These are phyloP conservation scores for Dendropsophus ebraccatus DNA, from an alignment of 2,113 vertebrate species.

Conservation along the genomic window DNA sequence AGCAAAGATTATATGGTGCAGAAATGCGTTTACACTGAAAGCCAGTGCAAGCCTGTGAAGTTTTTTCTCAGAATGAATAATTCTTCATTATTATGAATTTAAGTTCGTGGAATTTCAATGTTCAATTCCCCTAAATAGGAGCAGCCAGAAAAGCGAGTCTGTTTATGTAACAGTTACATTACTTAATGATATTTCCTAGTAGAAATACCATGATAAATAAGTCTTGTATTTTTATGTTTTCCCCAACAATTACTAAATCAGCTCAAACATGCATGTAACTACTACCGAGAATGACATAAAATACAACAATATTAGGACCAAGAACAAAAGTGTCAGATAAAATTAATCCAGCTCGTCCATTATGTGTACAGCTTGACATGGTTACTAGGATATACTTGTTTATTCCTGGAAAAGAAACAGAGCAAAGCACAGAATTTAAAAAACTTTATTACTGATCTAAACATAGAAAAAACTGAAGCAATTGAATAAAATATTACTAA, in stretches of 20 bases:
- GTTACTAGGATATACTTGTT: neutral
- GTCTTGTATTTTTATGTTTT: conserved; percentile 4
- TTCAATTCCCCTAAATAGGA: neutral
- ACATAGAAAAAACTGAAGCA: neutral
- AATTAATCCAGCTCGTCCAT: neutral
- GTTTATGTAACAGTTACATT: neutral
- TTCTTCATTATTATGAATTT: neutral
- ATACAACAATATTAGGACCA: neutral
- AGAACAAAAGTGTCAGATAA: neutral
- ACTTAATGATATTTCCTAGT: neutral
- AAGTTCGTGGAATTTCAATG: conserved; percentile 15
- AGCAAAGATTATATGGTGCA: neutral
- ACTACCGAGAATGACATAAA: neutral
- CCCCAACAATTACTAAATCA: neutral
- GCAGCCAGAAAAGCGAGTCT: neutral
- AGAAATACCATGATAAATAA: neutral
- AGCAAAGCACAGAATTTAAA: neutral
- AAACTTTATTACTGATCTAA: neutral
- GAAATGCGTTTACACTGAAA: neutral
- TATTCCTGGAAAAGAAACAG: neutral
- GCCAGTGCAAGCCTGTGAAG: neutral
- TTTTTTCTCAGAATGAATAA: conserved; percentile 47
- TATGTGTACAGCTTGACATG: neutral
- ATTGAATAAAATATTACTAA: too few species aligned
- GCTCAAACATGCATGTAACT: too few species aligned